Evolutionary conservation across 1,140 invertebrate species (phyloP).

Genomic region (Polypedilum pembai): DNA sequence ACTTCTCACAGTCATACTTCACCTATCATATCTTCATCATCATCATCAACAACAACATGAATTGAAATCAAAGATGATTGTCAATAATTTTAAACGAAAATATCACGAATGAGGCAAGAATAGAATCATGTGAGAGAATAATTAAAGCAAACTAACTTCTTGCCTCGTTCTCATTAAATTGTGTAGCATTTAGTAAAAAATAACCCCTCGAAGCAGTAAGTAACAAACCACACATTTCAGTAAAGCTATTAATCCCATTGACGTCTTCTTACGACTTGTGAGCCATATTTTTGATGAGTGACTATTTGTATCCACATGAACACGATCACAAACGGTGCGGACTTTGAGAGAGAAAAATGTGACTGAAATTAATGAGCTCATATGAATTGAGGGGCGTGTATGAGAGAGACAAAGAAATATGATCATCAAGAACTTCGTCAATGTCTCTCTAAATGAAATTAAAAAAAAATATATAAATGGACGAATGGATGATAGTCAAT

Average conservation of each 20-base stretch:
- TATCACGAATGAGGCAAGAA: too few species aligned
- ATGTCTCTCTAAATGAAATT: background rate
- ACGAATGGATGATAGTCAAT: too few species aligned
- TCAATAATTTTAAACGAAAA: too few species aligned
- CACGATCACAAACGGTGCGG: background rate
- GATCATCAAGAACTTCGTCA: background rate
- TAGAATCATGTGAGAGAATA: too few species aligned
- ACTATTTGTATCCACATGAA: background rate
- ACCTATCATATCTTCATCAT: too few species aligned
- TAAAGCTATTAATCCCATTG: background rate
- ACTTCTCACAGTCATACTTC: too few species aligned
- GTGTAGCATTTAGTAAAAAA: too few species aligned
- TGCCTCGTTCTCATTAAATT: too few species aligned
- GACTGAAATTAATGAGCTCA: slow-evolving; percentile 17
- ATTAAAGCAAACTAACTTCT: too few species aligned
- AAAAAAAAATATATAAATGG: too few species aligned
- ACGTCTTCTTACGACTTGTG: background rate
- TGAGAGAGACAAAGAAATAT: background rate
- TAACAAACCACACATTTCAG: background rate
- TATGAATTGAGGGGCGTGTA: background rate
- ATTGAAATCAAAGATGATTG: too few species aligned
- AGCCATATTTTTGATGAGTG: background rate
- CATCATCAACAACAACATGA: too few species aligned
- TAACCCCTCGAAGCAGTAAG: background rate
- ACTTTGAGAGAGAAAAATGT: background rate